Evolutionary conservation across 2,888 invertebrate genomes (phyloP).

Genomic region (Mythimna ferrago): DNA sequence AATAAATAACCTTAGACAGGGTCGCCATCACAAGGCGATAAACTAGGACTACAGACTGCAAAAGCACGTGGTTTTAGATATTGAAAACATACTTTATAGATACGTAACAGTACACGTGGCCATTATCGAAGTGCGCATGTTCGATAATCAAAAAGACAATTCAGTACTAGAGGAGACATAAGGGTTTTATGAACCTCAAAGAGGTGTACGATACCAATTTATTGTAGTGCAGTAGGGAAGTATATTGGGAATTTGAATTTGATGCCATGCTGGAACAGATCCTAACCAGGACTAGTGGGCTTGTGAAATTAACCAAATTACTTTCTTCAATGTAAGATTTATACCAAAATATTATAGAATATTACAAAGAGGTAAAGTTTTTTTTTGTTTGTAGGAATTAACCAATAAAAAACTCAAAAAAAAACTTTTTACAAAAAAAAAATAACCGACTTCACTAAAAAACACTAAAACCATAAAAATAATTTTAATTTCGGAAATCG

Average conservation of each 20-base stretch:
- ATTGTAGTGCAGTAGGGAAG: background rate
- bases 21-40: constrained; percentile 17
- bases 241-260: background rate
- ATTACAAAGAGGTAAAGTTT: no score
- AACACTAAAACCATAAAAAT: no score
- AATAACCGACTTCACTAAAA: no score
- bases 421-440: no score
- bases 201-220: constrained; percentile 8
- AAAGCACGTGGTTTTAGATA: background rate
- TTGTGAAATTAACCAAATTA: background rate
- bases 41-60: constrained; percentile 40
- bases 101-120: constrained; percentile 26
- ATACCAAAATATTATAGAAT: no score
- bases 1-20: constrained; percentile 35
- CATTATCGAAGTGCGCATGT: constrained; percentile 41
- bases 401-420: no score
- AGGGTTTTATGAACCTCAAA: constrained; percentile 19
- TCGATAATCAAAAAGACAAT: constrained; percentile 44
- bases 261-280: background rate
- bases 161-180: constrained; percentile 16
- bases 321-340: background rate
- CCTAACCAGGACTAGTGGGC: background rate
- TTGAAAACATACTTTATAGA: background rate
- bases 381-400: no score
- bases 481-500: no score